Evolutionary conservation across 2,797 vertebrate species (phyloP).

Genomic region (Denticeps clupeoides): DNA sequence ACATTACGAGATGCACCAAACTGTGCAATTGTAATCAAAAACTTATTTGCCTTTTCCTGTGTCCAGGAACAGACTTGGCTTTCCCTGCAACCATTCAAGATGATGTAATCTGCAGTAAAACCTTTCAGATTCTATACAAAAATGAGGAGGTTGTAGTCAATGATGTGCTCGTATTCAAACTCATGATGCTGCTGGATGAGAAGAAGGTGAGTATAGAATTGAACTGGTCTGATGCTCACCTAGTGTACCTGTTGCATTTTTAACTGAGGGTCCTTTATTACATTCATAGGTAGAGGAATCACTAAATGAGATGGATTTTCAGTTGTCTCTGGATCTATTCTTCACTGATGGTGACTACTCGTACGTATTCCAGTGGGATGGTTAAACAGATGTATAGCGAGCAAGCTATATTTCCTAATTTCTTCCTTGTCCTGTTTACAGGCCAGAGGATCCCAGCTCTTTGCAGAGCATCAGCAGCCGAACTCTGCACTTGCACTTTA

Average conservation of each 20-base stretch:
- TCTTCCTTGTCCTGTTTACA: constrained; percentile 34
- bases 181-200: constrained; percentile 94
- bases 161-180: constrained; percentile 92
- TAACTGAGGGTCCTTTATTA: background rate
- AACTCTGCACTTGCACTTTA: constrained; percentile 92
- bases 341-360: constrained; percentile 97
- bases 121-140: constrained; percentile 97
- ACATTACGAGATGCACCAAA: too few species aligned
- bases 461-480: constrained; percentile 94
- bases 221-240: background rate
- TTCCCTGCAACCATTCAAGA: constrained; percentile 89
- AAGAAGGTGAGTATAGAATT: constrained; percentile 67
- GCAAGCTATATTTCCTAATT: background rate
- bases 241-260: background rate
- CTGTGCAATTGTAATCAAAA: too few species aligned
- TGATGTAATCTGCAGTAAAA: constrained; percentile 88
- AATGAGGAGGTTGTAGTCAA: constrained; percentile 93
- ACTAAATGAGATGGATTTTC: constrained; percentile 90
- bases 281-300: constrained; percentile 82
- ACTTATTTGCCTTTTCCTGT: too few species aligned
- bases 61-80: constrained; percentile 80
- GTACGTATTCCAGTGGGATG: constrained; percentile 66
- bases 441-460: constrained; percentile 79
- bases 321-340: constrained; percentile 84
- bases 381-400: too few species aligned